Evolutionary conservation across 2,113 vertebrate genomes (phyloP).

Genomic region (Halichoeres trimaculatus): DNA sequence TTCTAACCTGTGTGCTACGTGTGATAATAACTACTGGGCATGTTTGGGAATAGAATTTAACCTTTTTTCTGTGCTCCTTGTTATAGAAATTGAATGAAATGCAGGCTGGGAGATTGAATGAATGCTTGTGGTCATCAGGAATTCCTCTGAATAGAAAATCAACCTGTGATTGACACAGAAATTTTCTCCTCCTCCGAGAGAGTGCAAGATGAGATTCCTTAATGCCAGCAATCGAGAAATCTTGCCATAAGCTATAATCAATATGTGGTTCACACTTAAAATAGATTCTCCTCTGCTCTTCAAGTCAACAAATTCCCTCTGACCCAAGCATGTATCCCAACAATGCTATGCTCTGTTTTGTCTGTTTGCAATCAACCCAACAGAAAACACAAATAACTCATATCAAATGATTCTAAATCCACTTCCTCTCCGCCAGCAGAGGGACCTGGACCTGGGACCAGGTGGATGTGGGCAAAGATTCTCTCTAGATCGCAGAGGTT

Average conservation of each 20-base stretch:
- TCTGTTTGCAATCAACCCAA: constrained; percentile 51
- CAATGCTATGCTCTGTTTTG: no score
- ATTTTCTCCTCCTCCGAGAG: constrained; percentile 9
- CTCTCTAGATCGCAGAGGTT: constrained; percentile 61
- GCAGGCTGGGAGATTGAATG: background rate
- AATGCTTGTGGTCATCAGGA: background rate
- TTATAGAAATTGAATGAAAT: constrained; percentile 11
- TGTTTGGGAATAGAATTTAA: background rate
- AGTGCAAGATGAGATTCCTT: constrained; percentile 42
- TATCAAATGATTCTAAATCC: constrained; percentile 41
- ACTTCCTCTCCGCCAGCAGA: background rate
- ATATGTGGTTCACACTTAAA: constrained; percentile 56
- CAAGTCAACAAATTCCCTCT: background rate
- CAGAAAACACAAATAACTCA: constrained; percentile 49
- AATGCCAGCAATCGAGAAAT: constrained; percentile 62
- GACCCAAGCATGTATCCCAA: background rate
- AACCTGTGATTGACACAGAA: constrained; percentile 38
- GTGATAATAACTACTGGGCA: background rate
- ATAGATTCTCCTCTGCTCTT: constrained; percentile 45
- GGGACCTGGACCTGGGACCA: constrained; percentile 32
- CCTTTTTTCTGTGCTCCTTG: background rate
- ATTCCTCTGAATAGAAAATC: constrained; percentile 36
- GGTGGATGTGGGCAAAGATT: constrained; percentile 26
- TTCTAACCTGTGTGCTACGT: constrained; percentile 1
- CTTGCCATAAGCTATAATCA: constrained; percentile 70